Evolutionary conservation across 2,888 invertebrate species (phyloP).

Genomic region (Aromia moschata): DNA sequence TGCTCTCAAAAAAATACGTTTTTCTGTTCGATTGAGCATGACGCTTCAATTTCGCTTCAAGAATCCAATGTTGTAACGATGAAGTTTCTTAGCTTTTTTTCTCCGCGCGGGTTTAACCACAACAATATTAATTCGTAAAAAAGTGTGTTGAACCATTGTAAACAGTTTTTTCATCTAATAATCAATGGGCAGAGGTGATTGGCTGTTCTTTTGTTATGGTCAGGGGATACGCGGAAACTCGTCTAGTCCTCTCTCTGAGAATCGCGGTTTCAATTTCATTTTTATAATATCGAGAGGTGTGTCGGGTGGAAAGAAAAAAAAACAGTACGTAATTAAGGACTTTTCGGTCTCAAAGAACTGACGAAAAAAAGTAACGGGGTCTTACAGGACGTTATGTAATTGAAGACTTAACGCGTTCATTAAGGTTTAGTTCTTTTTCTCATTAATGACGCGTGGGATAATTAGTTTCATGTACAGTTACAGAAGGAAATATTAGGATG

Average conservation of each 20-base stretch:
- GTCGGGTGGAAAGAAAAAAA: not conserved
- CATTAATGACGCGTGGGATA: too few species aligned
- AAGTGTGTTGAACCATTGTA: not conserved
- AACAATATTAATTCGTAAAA: not conserved
- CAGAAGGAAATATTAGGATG: too few species aligned
- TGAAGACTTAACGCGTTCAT: too few species aligned
- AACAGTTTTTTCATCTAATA: conserved; percentile 3
- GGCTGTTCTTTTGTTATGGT: not conserved
- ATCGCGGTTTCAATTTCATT: not conserved
- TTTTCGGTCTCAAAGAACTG: not conserved
- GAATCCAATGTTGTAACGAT: not conserved
- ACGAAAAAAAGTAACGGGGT: not conserved
- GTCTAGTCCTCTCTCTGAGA: not conserved
- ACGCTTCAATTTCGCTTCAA: not conserved
- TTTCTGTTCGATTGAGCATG: conserved; percentile 5
- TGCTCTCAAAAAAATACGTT: not conserved
- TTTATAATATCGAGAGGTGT: not conserved
- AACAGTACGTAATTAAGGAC: not conserved
- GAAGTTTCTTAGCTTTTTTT: not conserved
- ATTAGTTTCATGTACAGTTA: too few species aligned
- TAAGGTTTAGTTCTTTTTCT: too few species aligned
- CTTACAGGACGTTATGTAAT: too few species aligned
- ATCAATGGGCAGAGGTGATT: conserved; percentile 3
- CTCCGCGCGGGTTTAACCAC: not conserved
- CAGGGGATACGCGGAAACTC: not conserved